Percentiles rank a stretch among this genome's conserved stretches.
Conservation (phyloP, 2,797 vertebrate species). For the Buceros bicornis region DNA sequence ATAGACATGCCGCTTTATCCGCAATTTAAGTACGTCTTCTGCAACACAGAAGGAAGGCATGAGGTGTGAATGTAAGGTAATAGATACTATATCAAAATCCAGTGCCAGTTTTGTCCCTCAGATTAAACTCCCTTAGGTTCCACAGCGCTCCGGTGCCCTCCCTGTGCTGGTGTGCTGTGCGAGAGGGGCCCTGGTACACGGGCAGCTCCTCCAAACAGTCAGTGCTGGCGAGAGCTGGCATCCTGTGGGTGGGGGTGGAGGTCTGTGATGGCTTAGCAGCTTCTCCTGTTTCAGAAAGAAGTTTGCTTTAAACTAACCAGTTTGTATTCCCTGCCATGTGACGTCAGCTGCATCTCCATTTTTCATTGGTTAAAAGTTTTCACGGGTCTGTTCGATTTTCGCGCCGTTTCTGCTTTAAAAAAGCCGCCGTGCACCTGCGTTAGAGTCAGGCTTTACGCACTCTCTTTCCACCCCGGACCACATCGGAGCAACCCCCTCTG, state of each 20-base stretch:
- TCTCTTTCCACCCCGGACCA: too few species aligned
- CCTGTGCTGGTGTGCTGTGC: background rate
- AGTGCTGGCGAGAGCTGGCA: background rate
- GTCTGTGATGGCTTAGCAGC: background rate
- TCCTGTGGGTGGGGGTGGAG: accelerated
- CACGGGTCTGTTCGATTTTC: too few species aligned
- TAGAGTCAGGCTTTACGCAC: too few species aligned
- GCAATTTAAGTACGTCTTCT: background rate
- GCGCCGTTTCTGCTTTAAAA: too few species aligned
- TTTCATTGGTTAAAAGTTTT: too few species aligned
- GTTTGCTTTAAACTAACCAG: too few species aligned
- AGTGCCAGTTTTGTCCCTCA: background rate
- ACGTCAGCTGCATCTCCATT: too few species aligned
- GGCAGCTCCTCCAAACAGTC: background rate
- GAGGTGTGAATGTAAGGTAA: background rate
- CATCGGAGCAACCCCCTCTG: too few species aligned
- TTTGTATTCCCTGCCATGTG: too few species aligned
- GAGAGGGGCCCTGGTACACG: background rate
- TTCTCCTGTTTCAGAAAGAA: too few species aligned
- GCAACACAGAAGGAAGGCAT: background rate
- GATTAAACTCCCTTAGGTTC: background rate
- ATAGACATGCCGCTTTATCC: background rate
- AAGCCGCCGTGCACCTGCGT: too few species aligned
- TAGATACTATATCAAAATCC: background rate
- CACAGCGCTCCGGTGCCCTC: background rate